phyloP scores from a whole-genome alignment of 2,888 invertebrate species.

The Bibio marci region DNA sequence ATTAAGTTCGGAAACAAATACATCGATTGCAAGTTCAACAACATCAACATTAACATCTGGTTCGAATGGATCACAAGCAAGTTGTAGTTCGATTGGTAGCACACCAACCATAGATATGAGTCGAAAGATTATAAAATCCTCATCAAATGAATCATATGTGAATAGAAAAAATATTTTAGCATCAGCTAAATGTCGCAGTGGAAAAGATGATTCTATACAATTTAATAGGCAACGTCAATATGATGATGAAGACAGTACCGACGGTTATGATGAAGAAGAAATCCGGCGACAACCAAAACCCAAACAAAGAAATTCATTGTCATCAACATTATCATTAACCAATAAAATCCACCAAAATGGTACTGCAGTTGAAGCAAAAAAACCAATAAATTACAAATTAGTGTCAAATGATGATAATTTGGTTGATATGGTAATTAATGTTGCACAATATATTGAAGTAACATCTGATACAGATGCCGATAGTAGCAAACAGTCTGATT shows the following conservation, averaged over 20 bases:
- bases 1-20: constrained; percentile 54
- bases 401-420: constrained; percentile 20
- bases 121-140: constrained; percentile 55
- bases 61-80: constrained; percentile 56
- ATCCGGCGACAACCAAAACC: constrained; percentile 27
- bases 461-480: constrained; percentile 30
- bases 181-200: constrained; percentile 71
- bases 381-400: constrained; percentile 21
- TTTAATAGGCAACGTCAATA: constrained; percentile 45
- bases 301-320: constrained; percentile 21
- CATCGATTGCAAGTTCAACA: constrained; percentile 49
- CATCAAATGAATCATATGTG: constrained; percentile 59
- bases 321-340: not conserved
- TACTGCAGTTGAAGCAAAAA: constrained; percentile 5
- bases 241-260: constrained; percentile 38
- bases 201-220: constrained; percentile 54
- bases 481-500: constrained; percentile 24
- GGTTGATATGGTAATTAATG: constrained; percentile 28
- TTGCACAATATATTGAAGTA: constrained; percentile 27
- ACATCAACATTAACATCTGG: constrained; percentile 57
- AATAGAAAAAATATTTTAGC: constrained; percentile 76
- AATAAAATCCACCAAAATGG: not conserved
- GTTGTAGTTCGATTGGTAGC: constrained; percentile 46
- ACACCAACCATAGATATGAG: constrained; percentile 43
- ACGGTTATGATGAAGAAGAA: constrained; percentile 26